Base-by-base conservation (phyloP, 2,797 vertebrate genomes). In the Clamator glandarius region DNA sequence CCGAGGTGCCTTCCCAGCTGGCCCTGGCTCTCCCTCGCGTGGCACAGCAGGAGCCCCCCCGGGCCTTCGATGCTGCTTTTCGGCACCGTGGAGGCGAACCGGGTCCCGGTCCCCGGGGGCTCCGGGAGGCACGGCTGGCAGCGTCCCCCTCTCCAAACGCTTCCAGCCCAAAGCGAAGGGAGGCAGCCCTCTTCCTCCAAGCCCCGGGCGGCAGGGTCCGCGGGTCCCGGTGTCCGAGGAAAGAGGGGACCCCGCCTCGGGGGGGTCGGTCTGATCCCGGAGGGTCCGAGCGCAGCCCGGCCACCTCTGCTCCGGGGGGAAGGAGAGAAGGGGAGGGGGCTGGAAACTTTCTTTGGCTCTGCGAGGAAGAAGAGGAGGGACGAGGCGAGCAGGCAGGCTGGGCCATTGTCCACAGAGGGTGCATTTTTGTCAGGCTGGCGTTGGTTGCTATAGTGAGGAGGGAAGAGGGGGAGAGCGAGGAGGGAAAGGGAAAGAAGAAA, bases 391-490 rank as follows among this genome's bases (percentile, higher is more conserved):
- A 97, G 95, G 95, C 97, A 98, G 97, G 97, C 98, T 98, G 97
- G 97, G 97, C 98, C 98, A 98, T 99, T 99, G 98, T 99, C 98
- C 98, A 98, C 98, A 98, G 98, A 98, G 98, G 98, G 98, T 98
- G 98, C 98, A 99, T 99, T 99, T 99, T 99, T 99, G 98, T 97
- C 97, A 95, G 90, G 96, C 98, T 95, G 97, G 98, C 98, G 98
- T 97, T 98, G 98, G 99, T 99, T 99, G 98, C 99, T 99, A 99
- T 99, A 99, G 99, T 97, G 98, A 99, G 98, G 98, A 97, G 98
- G 98, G 55, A 92, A 98, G 98, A n/a, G 98, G 82, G 89, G 97
- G 95, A 61, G 50, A 81, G 90, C 74, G 89, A 66, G 82, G 66
- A 89, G 89, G 62, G 82, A 89, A 87, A 86, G 28, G 55, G 35